These are phyloP conservation scores for Sebastes nivosus DNA, from an alignment of 2,797 vertebrate genomes.

Conservation along the genomic window DNA sequence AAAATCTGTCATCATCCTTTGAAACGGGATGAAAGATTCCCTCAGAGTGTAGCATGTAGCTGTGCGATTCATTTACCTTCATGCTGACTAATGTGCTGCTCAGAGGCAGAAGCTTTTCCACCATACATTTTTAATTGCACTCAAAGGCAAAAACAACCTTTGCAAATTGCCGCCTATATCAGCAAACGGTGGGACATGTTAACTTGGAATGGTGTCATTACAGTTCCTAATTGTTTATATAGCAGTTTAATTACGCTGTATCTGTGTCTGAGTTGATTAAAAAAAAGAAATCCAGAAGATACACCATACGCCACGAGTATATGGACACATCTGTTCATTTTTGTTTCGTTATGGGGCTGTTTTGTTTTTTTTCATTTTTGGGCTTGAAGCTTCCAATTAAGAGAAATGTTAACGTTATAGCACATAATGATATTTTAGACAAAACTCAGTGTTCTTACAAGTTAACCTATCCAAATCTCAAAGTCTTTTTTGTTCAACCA, in stretches of 20 bases:
- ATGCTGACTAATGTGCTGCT: constrained; percentile 51
- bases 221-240: constrained; percentile 36
- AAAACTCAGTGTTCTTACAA: neutral
- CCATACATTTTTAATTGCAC: constrained; percentile 65
- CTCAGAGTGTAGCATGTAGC: constrained; percentile 48
- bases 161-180: constrained; percentile 42
- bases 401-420: neutral
- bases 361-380: neutral
- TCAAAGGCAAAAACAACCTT: constrained; percentile 47
- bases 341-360: neutral
- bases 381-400: neutral
- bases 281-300: neutral
- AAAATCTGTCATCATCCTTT: constrained; percentile 59
- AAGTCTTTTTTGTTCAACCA: neutral
- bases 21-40: constrained; percentile 51
- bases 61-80: constrained; percentile 51
- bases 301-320: neutral
- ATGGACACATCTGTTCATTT: neutral
- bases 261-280: neutral
- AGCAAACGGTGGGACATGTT: constrained; percentile 28
- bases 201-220: constrained; percentile 42
- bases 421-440: neutral
- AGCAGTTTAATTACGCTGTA: constrained; percentile 16
- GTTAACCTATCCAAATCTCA: neutral
- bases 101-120: constrained; percentile 27